Evolutionary conservation across 2,797 vertebrate genomes (phyloP).

Genomic region (Parauchenoglanis punctatus): DNA sequence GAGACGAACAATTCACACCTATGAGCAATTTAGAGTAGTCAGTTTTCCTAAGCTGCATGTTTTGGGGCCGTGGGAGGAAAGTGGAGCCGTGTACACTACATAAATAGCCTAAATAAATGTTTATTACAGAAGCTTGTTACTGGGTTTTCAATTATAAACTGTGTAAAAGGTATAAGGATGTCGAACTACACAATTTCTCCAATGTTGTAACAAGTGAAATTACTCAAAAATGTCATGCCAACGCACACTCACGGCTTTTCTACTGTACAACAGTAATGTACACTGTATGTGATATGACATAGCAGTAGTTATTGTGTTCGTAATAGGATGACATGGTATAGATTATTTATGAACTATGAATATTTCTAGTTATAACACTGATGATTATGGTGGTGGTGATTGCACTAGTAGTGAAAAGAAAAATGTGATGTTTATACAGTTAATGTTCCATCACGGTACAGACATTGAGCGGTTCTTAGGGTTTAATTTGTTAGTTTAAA

Average conservation of each 20-base stretch:
- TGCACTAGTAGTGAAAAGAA: neutral
- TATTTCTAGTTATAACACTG: neutral
- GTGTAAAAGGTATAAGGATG: neutral
- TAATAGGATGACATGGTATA: neutral
- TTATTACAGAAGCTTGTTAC: neutral
- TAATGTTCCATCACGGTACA: neutral
- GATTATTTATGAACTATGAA: neutral
- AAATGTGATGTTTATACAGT: neutral
- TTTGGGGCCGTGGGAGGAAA: too few species aligned
- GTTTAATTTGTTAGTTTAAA: neutral
- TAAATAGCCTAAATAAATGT: neutral
- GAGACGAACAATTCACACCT: too few species aligned
- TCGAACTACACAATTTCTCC: neutral
- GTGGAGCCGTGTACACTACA: neutral
- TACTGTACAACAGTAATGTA: neutral
- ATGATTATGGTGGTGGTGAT: neutral
- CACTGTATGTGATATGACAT: neutral
- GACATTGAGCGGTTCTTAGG: neutral
- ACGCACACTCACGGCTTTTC: neutral
- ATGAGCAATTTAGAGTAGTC: too few species aligned
- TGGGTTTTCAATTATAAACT: neutral
- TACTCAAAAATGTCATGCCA: neutral
- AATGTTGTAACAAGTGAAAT: neutral
- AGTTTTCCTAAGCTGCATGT: too few species aligned
- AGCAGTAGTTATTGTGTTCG: neutral